Conservation (phyloP, 2,797 vertebrate genomes). For the Sebastes hubbsi region DNA sequence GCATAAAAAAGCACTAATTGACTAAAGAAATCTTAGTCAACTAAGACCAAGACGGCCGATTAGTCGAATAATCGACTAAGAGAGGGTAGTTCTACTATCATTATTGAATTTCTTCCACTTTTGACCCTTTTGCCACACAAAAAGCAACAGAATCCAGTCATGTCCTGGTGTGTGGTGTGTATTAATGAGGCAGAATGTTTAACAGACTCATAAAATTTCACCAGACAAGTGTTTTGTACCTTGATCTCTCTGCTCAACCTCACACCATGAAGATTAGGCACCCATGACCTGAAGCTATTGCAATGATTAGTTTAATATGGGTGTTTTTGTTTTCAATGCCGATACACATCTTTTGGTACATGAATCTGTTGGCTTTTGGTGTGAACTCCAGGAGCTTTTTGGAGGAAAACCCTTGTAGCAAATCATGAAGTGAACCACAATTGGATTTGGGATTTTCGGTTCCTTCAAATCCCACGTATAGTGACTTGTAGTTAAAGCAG, state of each 20-base stretch:
- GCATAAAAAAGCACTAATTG: too few relatives aligned
- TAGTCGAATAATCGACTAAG: too few relatives aligned
- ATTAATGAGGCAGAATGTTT: neutral
- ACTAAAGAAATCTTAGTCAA: too few relatives aligned
- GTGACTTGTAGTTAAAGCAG: neutral
- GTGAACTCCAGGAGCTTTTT: neutral
- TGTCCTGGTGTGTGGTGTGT: neutral
- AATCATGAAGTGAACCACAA: neutral
- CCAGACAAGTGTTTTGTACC: neutral
- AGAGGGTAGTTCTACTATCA: too few relatives aligned
- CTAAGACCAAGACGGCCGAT: too few relatives aligned
- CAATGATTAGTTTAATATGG: neutral
- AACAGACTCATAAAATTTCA: neutral
- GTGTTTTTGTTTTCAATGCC: neutral
- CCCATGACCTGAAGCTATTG: neutral
- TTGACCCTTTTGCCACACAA: neutral
- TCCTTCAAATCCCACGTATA: constrained; percentile 4
- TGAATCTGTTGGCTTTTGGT: neutral
- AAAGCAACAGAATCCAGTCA: neutral
- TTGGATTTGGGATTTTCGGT: neutral
- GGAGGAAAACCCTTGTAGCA: neutral
- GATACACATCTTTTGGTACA: neutral
- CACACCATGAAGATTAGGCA: neutral
- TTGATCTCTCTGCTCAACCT: neutral
- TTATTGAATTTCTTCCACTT: neutral